Evolutionary conservation across 1,140 invertebrate genomes (phyloP).

Genomic region (Frieseomelitta varia): DNA sequence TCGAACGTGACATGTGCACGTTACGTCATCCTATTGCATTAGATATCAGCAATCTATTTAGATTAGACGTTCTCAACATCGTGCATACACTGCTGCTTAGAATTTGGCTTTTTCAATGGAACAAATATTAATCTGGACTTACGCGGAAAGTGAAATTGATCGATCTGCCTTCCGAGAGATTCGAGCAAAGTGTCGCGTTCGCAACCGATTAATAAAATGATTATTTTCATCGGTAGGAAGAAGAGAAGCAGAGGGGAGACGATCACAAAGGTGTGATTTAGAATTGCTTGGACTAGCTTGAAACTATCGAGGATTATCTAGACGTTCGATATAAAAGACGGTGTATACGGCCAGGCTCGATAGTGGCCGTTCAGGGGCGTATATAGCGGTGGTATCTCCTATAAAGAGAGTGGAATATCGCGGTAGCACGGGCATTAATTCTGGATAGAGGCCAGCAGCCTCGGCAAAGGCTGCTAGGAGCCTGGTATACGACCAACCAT

Average conservation of each 20-base stretch:
- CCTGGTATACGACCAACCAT: constrained; percentile 33
- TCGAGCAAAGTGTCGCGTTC: neutral
- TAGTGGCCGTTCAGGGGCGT: constrained; percentile 8
- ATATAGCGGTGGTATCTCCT: constrained; percentile 32
- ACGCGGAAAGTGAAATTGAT: no score
- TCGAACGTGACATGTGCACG: neutral
- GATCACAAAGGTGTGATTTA: constrained; percentile 5
- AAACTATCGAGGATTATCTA: constrained; percentile 11
- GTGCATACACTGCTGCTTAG: no score
- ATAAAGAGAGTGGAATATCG: constrained; percentile 47
- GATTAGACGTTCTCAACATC: no score
- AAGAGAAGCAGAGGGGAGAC: neutral
- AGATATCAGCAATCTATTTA: neutral
- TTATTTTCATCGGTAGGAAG: no score
- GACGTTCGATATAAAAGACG: constrained; percentile 10
- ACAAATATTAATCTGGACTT: no score
- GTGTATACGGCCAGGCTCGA: constrained; percentile 4
- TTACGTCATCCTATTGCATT: neutral
- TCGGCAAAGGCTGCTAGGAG: constrained; percentile 29
- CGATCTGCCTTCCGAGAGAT: neutral
- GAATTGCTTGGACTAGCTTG: neutral
- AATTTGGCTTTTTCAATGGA: no score
- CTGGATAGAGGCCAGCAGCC: constrained; percentile 48
- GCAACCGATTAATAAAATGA: no score
- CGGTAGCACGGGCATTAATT: constrained; percentile 52